phyloP scores from a whole-genome alignment of 2,113 vertebrate species.

The Notechis scutatus region DNA sequence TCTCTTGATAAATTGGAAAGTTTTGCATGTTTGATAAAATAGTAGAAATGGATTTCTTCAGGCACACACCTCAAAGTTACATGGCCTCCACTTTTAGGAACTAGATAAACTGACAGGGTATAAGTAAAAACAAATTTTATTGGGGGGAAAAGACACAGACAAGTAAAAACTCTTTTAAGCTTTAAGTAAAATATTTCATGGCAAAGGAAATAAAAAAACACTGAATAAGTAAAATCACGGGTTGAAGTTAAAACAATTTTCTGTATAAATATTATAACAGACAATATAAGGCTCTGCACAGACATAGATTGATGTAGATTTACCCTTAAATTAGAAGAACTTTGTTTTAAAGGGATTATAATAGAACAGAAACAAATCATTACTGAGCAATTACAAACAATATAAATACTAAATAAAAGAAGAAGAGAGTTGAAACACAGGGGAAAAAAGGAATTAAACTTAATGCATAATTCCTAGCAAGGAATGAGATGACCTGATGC shows the following conservation, averaged over 20 bases:
- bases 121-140: not conserved
- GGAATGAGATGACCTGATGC: not conserved
- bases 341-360: not conserved
- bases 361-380: not conserved
- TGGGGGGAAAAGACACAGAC: not conserved
- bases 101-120: not conserved
- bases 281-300: not conserved
- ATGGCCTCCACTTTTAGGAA: not conserved
- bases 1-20: not conserved
- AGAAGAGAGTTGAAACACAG: not conserved
- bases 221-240: not conserved
- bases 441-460: not conserved
- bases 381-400: not conserved
- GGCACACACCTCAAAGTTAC: not conserved
- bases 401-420: not conserved
- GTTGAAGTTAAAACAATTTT: not conserved
- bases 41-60: not conserved
- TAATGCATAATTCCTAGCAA: not conserved
- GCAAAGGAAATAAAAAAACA: not conserved
- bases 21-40: not conserved
- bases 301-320: not conserved
- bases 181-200: not conserved
- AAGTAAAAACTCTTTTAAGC: not conserved
- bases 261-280: not conserved
- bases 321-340: not conserved